Percentiles rank a stretch among this genome's conserved stretches.
These are phyloP conservation scores for Metopia argyrocephala DNA, from an alignment of 2,888 invertebrate species.

Conservation along the genomic window DNA sequence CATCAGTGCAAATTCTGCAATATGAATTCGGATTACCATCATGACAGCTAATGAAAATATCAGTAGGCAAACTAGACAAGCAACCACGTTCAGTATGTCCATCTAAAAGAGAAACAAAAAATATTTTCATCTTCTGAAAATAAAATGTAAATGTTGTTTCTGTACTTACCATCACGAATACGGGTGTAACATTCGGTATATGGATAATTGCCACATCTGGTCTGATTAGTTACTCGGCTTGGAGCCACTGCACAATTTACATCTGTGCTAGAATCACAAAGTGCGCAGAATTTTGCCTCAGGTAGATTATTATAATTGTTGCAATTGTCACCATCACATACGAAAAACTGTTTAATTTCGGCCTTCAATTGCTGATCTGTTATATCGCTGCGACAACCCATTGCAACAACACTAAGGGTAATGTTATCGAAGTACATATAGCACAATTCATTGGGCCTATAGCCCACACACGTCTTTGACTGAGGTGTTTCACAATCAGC, in stretches of 20 bases:
- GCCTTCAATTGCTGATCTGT: background rate
- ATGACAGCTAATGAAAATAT: conserved; percentile 61
- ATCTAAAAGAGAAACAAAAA: conserved; percentile 58
- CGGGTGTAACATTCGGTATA: conserved; percentile 67
- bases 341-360: conserved; percentile 61
- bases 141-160: background rate
- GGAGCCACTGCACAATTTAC: conserved; percentile 63
- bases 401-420: conserved; percentile 54
- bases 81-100: conserved; percentile 69
- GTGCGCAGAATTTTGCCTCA: conserved; percentile 57
- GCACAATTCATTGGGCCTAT: conserved; percentile 66
- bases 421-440: conserved; percentile 66
- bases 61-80: conserved; percentile 49
- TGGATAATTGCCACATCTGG: conserved; percentile 60
- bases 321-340: conserved; percentile 68
- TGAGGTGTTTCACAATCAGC: conserved; percentile 61
- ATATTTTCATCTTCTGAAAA: background rate
- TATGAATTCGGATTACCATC: conserved; percentile 43
- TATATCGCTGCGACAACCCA: conserved; percentile 67
- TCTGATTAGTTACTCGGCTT: background rate
- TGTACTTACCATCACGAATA: conserved; percentile 65
- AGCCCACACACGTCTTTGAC: conserved; percentile 57
- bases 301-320: conserved; percentile 65
- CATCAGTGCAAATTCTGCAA: conserved; percentile 64
- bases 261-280: conserved; percentile 66